Base-by-base conservation (phyloP, 2,888 invertebrate species). In the Ditula angustiorana region DNA sequence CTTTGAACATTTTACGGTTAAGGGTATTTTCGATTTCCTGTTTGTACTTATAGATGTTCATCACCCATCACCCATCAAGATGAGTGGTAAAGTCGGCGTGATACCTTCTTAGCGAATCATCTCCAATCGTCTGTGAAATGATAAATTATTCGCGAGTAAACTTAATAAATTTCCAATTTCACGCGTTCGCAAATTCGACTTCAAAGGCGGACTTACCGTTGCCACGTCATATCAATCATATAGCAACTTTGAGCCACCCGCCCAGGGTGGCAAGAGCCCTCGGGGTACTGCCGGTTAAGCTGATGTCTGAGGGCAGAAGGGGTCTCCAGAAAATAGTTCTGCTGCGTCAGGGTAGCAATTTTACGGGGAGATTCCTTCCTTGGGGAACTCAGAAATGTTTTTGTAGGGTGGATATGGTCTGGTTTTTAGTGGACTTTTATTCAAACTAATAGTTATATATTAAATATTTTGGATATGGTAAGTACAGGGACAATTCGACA, bases 101-200 rank as follows among this genome's bases (percentile, higher is more conserved):
- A 46, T 33, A 28, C 33, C 33, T 26, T 28, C 62, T 21, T 33
- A 28, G 44, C 16, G n/a, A 19, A 30, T 37, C 55, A 35, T 23
- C 53, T 30, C 53, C 23, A 58, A 63, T 63, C 57, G 63, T 16
- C 44, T 35, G 63, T 52, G 21, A 63, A 57, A 63, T 63, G 63
- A 63, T 63, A 58, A 63, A 63, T 63, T 63, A 63, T 63, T 63
- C 63, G 33, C 13, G 24, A 58, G 63, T 58, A 63, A 63, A 63
- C 57, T 58, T 63, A 63, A 63, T 63, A 63, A 63, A 63, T 63
- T 63, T 63, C 63, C 63, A 63, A 63, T 63, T 63, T 63, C 63
- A 63, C 63, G 63, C 63, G 63, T 44, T 57, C 52, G 57, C 50
- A 58, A 49, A 63, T 63, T 63, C 57, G 57, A 63, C 63, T 63